Conservation (phyloP, 2,797 vertebrate genomes). For the Pelodytes ibericus region DNA sequence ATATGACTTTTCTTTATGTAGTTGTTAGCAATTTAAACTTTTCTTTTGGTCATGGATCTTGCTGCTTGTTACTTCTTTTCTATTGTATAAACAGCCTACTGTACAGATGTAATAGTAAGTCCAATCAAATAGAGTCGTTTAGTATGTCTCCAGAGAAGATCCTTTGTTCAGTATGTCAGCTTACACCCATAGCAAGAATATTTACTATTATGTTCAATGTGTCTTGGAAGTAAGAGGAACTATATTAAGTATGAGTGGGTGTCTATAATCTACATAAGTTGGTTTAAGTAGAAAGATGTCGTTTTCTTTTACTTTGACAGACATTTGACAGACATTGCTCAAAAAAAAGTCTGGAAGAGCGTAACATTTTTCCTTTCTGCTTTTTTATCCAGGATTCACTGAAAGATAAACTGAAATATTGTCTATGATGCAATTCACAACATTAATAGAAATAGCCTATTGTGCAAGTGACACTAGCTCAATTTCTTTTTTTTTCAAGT, state of each 20-base stretch:
- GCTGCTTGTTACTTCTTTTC: not conserved
- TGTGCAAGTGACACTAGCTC: constrained; percentile 22
- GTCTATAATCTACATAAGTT: constrained; percentile 29
- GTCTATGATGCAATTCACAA: constrained; percentile 21
- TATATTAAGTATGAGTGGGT: constrained; percentile 43
- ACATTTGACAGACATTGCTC: constrained; percentile 39
- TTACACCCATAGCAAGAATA: not conserved
- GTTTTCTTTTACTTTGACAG: constrained; percentile 43
- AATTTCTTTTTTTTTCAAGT: too few relatives aligned
- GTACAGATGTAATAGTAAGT: not conserved
- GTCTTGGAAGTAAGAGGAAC: not conserved
- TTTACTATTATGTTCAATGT: not conserved
- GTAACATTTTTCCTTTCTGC: constrained; percentile 24
- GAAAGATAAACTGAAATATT: not conserved
- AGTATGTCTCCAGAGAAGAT: constrained; percentile 9
- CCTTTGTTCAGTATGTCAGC: not conserved
- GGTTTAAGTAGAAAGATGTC: constrained; percentile 30
- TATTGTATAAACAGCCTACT: not conserved
- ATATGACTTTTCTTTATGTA: not conserved
- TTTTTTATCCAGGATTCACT: constrained; percentile 9
- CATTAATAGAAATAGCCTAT: constrained; percentile 5
- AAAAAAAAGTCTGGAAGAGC: constrained; percentile 14
- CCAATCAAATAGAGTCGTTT: not conserved
- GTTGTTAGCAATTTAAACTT: not conserved
- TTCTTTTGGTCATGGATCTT: not conserved